Evolutionary conservation across 2,113 vertebrate species (phyloP).

Genomic region (Scalopus aquaticus): DNA sequence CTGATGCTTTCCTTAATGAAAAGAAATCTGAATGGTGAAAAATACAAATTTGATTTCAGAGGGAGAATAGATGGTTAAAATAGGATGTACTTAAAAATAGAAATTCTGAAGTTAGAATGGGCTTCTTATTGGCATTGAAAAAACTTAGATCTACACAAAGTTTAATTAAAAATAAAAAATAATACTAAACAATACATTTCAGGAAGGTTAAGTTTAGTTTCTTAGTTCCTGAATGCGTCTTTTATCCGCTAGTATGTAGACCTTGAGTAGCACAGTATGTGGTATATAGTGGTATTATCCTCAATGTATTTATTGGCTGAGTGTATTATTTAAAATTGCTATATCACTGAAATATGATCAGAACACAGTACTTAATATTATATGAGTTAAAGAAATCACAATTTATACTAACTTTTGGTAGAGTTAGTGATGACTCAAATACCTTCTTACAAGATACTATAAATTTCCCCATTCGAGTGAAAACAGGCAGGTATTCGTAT

Average conservation of each 20-base stretch:
- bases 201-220: not conserved
- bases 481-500: not conserved
- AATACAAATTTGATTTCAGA: not conserved
- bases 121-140: not conserved
- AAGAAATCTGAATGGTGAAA: not conserved
- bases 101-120: not conserved
- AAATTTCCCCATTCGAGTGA: not conserved
- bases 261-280: not conserved
- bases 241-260: not conserved
- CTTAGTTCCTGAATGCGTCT: not conserved
- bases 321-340: not conserved
- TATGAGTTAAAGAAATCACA: not conserved
- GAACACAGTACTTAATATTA: not conserved
- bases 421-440: not conserved
- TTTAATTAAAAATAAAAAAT: not conserved
- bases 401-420: not conserved
- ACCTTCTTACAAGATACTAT: not conserved
- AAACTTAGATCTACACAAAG: not conserved
- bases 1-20: not conserved
- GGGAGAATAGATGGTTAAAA: too few relatives aligned
- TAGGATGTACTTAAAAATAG: not conserved
- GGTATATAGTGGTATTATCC: not conserved
- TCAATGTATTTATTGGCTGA: not conserved
- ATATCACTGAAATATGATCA: not conserved
- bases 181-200: not conserved